These are phyloP conservation scores for Lepidochrysops patricia DNA, from an alignment of 2,888 invertebrate genomes.

Conservation along the genomic window DNA sequence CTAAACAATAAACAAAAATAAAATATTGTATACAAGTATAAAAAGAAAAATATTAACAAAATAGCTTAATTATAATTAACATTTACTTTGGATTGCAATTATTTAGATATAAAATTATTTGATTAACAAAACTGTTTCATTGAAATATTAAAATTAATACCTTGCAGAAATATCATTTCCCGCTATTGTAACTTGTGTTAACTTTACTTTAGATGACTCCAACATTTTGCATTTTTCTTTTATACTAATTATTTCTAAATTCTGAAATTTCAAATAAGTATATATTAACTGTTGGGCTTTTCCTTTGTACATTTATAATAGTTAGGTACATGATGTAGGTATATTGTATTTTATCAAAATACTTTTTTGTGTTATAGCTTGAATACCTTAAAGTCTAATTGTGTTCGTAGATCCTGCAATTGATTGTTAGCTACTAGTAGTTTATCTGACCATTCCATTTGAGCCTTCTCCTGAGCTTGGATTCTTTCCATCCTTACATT, in stretches of 20 bases:
- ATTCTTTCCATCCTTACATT: constrained; percentile 58
- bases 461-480: constrained; percentile 57
- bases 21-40: too few relatives aligned
- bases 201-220: constrained; percentile 56
- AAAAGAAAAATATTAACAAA: too few relatives aligned
- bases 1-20: constrained; percentile 26
- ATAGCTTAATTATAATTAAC: too few relatives aligned
- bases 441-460: constrained; percentile 70
- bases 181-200: constrained; percentile 51
- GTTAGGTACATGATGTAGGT: too few relatives aligned
- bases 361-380: too few relatives aligned
- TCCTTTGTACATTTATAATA: background rate
- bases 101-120: too few relatives aligned
- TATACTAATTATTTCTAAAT: constrained; percentile 72
- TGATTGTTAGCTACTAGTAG: constrained; percentile 50
- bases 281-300: background rate
- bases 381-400: constrained; percentile 76
- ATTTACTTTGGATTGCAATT: too few relatives aligned
- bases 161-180: constrained; percentile 48
- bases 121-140: too few relatives aligned
- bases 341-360: too few relatives aligned
- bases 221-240: constrained; percentile 69
- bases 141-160: constrained; percentile 30
- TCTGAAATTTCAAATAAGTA: constrained; percentile 46
- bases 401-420: constrained; percentile 58